These are phyloP conservation scores for Drosophila bunnanda DNA, from an alignment of 2,888 invertebrate species.

Conservation along the genomic window DNA sequence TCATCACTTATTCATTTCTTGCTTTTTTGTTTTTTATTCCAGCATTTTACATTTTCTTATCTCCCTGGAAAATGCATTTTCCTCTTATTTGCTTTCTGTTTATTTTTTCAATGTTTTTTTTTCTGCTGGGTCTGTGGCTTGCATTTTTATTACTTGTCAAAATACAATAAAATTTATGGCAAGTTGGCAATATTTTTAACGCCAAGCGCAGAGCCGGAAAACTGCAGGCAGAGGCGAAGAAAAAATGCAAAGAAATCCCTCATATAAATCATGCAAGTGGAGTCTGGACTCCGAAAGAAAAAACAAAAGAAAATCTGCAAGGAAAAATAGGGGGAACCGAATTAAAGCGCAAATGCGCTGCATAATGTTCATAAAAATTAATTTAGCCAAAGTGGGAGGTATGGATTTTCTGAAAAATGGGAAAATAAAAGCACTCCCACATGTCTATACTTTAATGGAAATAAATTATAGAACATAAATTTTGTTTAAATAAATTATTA, in stretches of 20 bases:
- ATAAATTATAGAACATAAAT: not conserved
- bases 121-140: conserved; percentile 52
- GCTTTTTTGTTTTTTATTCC: not conserved
- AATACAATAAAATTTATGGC: conserved; percentile 75
- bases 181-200: conserved; percentile 75
- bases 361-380: conserved; percentile 77
- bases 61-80: conserved; percentile 53
- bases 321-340: conserved; percentile 32
- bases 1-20: conserved; percentile 10
- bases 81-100: conserved; percentile 23
- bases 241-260: conserved; percentile 55
- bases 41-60: conserved; percentile 30
- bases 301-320: conserved; percentile 40
- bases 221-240: conserved; percentile 15
- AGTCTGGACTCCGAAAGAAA: conserved; percentile 39
- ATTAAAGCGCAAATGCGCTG: conserved; percentile 53
- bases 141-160: conserved; percentile 80
- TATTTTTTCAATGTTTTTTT: conserved; percentile 21
- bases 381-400: conserved; percentile 59
- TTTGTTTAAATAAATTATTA: not conserved
- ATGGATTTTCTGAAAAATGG: not conserved
- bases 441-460: conserved; percentile 2
- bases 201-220: conserved; percentile 58
- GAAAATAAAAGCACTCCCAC: conserved; percentile 4
- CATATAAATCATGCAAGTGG: conserved; percentile 63